Conservation (phyloP, 2,113 vertebrate species). For the Isurus oxyrinchus region DNA sequence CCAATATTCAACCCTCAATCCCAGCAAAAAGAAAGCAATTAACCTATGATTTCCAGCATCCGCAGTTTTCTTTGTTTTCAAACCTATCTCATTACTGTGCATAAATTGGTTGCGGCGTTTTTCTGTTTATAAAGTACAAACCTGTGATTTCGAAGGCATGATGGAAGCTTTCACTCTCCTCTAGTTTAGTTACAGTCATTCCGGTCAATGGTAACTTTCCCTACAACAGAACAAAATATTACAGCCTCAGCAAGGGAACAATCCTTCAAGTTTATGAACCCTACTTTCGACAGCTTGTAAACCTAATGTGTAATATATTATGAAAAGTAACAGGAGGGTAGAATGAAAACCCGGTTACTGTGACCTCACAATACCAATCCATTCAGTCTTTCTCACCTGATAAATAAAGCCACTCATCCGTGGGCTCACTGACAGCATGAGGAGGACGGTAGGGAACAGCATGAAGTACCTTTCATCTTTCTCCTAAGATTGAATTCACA, state of each 20-base stretch:
- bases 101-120: no score
- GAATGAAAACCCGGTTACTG: not conserved
- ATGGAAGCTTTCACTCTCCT: conserved; percentile 72
- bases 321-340: not conserved
- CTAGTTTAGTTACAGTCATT: conserved; percentile 72
- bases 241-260: conserved; percentile 9
- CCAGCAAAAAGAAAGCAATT: not conserved
- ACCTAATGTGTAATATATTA: not conserved
- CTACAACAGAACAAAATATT: conserved; percentile 51
- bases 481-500: conserved; percentile 59
- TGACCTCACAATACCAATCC: not conserved
- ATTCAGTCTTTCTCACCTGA: conserved; percentile 63
- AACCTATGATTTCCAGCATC: no score
- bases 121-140: conserved; percentile 48
- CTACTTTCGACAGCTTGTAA: conserved; percentile 31
- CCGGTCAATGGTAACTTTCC: conserved; percentile 74
- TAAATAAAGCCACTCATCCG: conserved; percentile 98
- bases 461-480: conserved; percentile 90
- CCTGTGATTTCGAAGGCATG: conserved; percentile 86
- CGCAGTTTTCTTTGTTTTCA: no score
- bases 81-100: not conserved
- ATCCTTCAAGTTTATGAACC: conserved; percentile 38
- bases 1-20: not conserved
- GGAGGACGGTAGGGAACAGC: conserved; percentile 77
- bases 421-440: conserved; percentile 88